Evolutionary conservation across 64 coral and sea anemone species (phyloP).

Genomic region (Pocillopora verrucosa): DNA sequence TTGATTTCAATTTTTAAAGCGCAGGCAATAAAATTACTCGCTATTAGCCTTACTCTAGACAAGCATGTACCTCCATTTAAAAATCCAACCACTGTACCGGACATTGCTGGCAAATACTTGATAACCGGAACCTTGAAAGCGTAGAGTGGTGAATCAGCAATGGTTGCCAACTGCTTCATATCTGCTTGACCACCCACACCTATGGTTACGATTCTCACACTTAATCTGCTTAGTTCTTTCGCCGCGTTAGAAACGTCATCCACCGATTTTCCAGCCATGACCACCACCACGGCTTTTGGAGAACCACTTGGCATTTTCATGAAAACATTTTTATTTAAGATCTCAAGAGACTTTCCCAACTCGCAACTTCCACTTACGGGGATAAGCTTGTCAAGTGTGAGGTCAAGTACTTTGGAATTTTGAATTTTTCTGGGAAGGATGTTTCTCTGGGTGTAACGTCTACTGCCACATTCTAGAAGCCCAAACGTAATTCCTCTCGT

Average conservation of each 20-base stretch:
- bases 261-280: slow-evolving; percentile 47
- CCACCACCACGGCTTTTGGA: slow-evolving; percentile 26
- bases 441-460: background rate
- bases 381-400: background rate
- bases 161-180: slow-evolving; percentile 36
- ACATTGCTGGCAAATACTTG: slow-evolving; percentile 60
- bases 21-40: no score
- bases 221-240: slow-evolving; percentile 4
- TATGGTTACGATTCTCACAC: slow-evolving; percentile 35
- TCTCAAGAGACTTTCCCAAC: slow-evolving; percentile 26
- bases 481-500: slow-evolving; percentile 28
- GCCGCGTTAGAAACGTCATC: background rate
- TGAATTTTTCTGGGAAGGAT: background rate
- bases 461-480: slow-evolving; percentile 51
- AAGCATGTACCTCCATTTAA: slow-evolving; percentile 42
- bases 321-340: slow-evolving; percentile 17
- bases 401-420: slow-evolving; percentile 20
- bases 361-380: slow-evolving; percentile 17
- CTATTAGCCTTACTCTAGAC: no score
- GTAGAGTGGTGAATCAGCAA: slow-evolving; percentile 58
- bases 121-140: slow-evolving; percentile 61
- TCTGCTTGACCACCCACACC: slow-evolving; percentile 56
- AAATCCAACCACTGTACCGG: slow-evolving; percentile 42
- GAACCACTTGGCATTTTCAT: background rate
- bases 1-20: no score